These are phyloP conservation scores for Ornithoptera alexandrae DNA, from an alignment of 2,888 invertebrate genomes.

Conservation along the genomic window DNA sequence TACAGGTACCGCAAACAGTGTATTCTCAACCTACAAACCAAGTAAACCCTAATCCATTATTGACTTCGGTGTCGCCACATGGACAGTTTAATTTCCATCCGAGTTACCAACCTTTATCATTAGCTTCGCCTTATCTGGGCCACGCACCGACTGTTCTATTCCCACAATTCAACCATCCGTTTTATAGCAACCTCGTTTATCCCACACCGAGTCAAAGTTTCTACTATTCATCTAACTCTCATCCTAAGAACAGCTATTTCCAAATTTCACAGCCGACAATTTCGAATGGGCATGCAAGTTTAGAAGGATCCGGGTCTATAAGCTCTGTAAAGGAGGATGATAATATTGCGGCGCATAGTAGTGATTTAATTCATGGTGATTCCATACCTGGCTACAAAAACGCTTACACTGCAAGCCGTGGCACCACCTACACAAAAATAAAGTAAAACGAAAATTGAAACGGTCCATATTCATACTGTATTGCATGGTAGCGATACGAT, in stretches of 20 bases:
- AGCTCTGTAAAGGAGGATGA: slow-evolving; percentile 63
- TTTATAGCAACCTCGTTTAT: slow-evolving; percentile 60
- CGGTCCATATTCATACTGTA: background rate
- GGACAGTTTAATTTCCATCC: slow-evolving; percentile 54
- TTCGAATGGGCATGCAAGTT: slow-evolving; percentile 60
- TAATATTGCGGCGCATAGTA: slow-evolving; percentile 51
- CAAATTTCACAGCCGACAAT: slow-evolving; percentile 47
- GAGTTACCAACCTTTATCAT: slow-evolving; percentile 50
- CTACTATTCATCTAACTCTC: slow-evolving; percentile 62
- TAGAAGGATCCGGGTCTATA: slow-evolving; percentile 50
- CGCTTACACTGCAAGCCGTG: slow-evolving; percentile 53
- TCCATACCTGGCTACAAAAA: slow-evolving; percentile 58
- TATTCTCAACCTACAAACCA: slow-evolving; percentile 36
- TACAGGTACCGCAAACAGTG: slow-evolving; percentile 54
- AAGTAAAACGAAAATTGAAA: slow-evolving; percentile 32
- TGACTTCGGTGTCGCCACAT: slow-evolving; percentile 44
- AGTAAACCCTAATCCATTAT: slow-evolving; percentile 37
- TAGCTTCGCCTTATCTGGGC: slow-evolving; percentile 54
- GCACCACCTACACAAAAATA: slow-evolving; percentile 52
- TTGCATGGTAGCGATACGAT: background rate
- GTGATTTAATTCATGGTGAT: slow-evolving; percentile 61
- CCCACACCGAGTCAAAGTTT: slow-evolving; percentile 60
- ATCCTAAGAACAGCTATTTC: slow-evolving; percentile 57
- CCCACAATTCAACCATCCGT: slow-evolving; percentile 59
- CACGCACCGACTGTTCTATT: slow-evolving; percentile 61